Base-by-base conservation (phyloP, 2,888 invertebrate species). In the Homarus gammarus region DNA sequence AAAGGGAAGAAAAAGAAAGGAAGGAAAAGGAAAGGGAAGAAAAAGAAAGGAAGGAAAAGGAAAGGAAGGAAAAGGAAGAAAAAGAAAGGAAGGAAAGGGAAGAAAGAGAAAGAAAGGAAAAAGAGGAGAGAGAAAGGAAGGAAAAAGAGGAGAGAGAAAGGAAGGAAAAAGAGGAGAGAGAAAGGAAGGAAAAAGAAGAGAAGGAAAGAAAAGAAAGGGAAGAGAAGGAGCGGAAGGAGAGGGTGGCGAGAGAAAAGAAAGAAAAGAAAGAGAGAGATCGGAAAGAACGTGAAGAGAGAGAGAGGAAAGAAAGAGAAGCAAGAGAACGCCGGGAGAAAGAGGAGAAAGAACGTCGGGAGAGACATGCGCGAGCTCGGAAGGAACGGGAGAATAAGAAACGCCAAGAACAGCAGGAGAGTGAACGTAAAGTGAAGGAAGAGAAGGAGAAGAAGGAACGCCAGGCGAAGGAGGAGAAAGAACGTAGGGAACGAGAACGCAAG, bases 61-160 rank as follows among this genome's bases (percentile, higher is more conserved):
- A 49, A 31, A 56, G 49, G 49, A 51, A 75, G 33, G 56, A 73
- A 61, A 44, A 56, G 72, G 68, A 78, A 86, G 79, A 78, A 44
- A 44, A 40, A 31, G 51, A 33, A 38, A 44, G 27, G 49, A 31
- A 31, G 36, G 68, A 78, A 44, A 40, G 33, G 40, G 31, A 61
- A 56, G 61, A 36, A 31, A 78, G 49, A 49, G 40, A 78, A 70
- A 75, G 44, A 22, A 36, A 77, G 38, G 77, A 85, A 38, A 56
- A 51, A 36, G 49, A 12, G 78, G 64, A 68, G 86, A 79, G 64
- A 78, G 64, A 68, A 49, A 38, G 44, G 49, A 2, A 73, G 36
- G 56, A 73, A 68, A 33, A 40, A 64, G 70, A 70, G 38, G 18
- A n/a, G n/a, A 83, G 68, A 40, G 61, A 61, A 64, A 5, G 1